Percentiles rank a stretch among this genome's conserved stretches.
These are phyloP conservation scores for Anastatus disparis DNA, from an alignment of 1,140 invertebrate genomes.

Conservation along the genomic window DNA sequence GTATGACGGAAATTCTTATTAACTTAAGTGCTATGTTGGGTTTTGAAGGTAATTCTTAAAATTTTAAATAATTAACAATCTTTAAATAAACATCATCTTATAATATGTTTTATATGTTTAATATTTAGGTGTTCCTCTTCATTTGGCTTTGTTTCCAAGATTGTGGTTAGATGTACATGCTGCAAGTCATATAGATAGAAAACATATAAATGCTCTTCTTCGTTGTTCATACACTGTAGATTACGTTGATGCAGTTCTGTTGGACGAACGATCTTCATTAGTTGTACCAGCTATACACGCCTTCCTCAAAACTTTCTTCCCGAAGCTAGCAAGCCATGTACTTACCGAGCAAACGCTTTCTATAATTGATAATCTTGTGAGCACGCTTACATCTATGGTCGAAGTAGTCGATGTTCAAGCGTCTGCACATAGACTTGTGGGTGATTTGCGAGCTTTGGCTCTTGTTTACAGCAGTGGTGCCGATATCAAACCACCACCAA, in stretches of 20 bases:
- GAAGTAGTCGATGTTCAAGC: slow-evolving; percentile 65
- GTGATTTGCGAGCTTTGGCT: slow-evolving; percentile 68
- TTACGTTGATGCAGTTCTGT: slow-evolving; percentile 83
- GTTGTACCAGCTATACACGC: slow-evolving; percentile 83
- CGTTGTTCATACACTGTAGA: slow-evolving; percentile 84
- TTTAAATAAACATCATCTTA: neutral
- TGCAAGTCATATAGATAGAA: slow-evolving; percentile 80
- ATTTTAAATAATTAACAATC: neutral
- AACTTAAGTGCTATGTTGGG: slow-evolving; percentile 86
- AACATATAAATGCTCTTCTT: slow-evolving; percentile 80
- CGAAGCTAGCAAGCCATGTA: slow-evolving; percentile 77
- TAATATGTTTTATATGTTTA: neutral
- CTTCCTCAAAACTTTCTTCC: slow-evolving; percentile 84
- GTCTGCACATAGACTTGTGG: slow-evolving; percentile 67
- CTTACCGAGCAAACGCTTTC: slow-evolving; percentile 71
- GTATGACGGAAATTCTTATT: slow-evolving; percentile 81
- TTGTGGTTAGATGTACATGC: slow-evolving; percentile 85
- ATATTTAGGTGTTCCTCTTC: slow-evolving; percentile 74
- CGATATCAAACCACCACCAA: slow-evolving; percentile 57
- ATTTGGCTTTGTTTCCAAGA: slow-evolving; percentile 85
- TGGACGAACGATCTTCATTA: slow-evolving; percentile 82
- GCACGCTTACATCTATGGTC: slow-evolving; percentile 67
- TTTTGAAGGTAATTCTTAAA: slow-evolving; percentile 73
- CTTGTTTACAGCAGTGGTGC: slow-evolving; percentile 67
- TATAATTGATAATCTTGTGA: slow-evolving; percentile 70